Evolutionary conservation across 2,888 invertebrate species (phyloP).

Genomic region (Phortica magna): DNA sequence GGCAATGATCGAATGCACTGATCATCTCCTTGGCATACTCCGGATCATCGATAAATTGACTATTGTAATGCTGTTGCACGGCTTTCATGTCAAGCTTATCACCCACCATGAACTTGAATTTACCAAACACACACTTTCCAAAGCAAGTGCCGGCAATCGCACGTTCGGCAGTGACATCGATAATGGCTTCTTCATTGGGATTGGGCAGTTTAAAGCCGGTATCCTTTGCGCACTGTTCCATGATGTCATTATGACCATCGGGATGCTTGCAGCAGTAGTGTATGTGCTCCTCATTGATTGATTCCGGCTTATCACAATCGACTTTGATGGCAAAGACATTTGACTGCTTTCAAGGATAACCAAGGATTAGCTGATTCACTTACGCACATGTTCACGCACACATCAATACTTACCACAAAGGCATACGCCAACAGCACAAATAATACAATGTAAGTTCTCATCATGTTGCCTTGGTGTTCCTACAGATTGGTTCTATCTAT

Average conservation of each 20-base stretch:
- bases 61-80: constrained; percentile 48
- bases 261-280: constrained; percentile 69
- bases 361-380: too few relatives aligned
- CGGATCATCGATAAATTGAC: constrained; percentile 50
- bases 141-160: constrained; percentile 63
- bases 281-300: constrained; percentile 63
- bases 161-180: constrained; percentile 63
- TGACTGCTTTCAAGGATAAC: neutral
- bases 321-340: constrained; percentile 46
- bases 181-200: constrained; percentile 59
- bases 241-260: constrained; percentile 64
- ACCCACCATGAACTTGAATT: constrained; percentile 55
- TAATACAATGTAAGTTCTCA: too few relatives aligned
- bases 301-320: constrained; percentile 59
- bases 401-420: too few relatives aligned
- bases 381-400: too few relatives aligned
- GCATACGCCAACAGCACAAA: too few relatives aligned
- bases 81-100: constrained; percentile 59
- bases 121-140: constrained; percentile 59
- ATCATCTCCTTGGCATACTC: constrained; percentile 68
- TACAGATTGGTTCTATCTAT: too few relatives aligned
- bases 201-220: constrained; percentile 57
- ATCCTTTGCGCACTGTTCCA: constrained; percentile 59
- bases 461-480: too few relatives aligned
- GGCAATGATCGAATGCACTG: constrained; percentile 68